Evolutionary conservation across 2,113 vertebrate species (phyloP).

Genomic region (Crotalus viridis): DNA sequence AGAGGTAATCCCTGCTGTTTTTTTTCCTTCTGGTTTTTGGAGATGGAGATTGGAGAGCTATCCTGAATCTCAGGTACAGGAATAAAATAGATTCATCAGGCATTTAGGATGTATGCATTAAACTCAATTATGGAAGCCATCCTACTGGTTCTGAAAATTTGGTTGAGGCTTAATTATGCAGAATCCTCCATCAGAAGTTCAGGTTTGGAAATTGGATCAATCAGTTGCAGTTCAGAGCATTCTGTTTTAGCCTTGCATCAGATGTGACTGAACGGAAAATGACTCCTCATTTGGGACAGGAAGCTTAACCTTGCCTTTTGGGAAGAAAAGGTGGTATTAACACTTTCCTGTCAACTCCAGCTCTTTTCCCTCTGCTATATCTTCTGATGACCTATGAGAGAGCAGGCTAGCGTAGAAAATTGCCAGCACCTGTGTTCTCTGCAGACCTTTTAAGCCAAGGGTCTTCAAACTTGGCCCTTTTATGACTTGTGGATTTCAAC

Average conservation of each 20-base stretch:
- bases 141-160: not conserved
- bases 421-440: no score
- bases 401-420: no score
- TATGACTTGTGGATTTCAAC: no score
- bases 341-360: not conserved
- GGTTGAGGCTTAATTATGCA: not conserved
- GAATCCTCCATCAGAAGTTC: not conserved
- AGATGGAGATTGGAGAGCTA: not conserved
- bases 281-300: not conserved
- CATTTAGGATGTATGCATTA: not conserved
- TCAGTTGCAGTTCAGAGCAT: not conserved
- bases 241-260: not conserved
- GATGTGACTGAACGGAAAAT: not conserved
- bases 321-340: not conserved
- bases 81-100: not conserved
- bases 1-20: not conserved
- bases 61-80: not conserved
- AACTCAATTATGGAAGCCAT: not conserved
- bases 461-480: no score
- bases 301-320: not conserved
- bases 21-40: not conserved
- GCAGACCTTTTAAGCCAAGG: no score
- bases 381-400: not conserved
- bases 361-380: not conserved
- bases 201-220: not conserved